Evolutionary conservation across 2,797 vertebrate genomes (phyloP).

Genomic region (Buceros bicornis): DNA sequence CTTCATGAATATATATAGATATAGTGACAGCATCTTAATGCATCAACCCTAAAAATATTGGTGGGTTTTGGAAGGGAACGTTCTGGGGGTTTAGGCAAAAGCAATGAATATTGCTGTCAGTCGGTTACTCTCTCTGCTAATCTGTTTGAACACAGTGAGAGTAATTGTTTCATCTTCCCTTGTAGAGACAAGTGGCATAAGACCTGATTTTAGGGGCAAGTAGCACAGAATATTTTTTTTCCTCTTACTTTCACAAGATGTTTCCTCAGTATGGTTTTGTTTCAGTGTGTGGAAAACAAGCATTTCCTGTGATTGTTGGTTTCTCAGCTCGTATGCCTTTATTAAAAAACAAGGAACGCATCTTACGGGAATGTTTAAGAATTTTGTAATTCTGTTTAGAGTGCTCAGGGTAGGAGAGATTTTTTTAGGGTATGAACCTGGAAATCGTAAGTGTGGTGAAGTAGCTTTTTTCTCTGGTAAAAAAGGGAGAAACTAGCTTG

Average conservation of each 20-base stretch:
- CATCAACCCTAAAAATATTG: background rate
- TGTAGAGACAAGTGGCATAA: background rate
- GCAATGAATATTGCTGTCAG: background rate
- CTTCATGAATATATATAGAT: background rate
- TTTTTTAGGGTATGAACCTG: background rate
- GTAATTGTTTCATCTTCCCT: background rate
- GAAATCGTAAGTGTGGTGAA: background rate
- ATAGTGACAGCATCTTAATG: background rate
- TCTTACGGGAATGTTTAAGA: background rate
- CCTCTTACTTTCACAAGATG: conserved; percentile 29
- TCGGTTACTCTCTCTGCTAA: background rate
- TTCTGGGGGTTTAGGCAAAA: background rate
- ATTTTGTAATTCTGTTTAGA: background rate
- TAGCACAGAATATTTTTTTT: background rate
- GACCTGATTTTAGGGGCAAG: background rate
- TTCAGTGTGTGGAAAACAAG: background rate
- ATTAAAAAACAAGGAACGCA: background rate
- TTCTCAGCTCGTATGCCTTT: background rate
- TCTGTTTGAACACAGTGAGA: background rate
- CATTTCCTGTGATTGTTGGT: conserved; percentile 39
- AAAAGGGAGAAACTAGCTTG: background rate
- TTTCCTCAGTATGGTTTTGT: conserved; percentile 5
- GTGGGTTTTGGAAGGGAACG: background rate
- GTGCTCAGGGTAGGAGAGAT: accelerated
- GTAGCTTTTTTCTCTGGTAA: background rate